phyloP scores from a whole-genome alignment of 2,797 vertebrate species.

The Cichlasoma orientale region DNA sequence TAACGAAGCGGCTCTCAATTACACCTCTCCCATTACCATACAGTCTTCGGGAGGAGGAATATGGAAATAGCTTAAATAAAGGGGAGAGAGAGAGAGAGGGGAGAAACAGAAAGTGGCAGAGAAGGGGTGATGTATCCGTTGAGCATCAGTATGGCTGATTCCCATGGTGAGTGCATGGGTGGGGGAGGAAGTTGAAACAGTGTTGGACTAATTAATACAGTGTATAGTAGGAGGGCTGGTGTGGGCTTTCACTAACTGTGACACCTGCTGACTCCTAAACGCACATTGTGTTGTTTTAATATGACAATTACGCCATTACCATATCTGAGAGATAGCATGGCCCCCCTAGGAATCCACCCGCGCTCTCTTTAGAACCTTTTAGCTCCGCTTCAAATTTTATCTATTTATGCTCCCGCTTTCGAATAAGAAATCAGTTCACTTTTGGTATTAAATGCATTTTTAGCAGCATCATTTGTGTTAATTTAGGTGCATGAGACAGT shows the following conservation, averaged over 20 bases:
- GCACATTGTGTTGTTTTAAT: conserved; percentile 83
- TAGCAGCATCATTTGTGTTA: conserved; percentile 47
- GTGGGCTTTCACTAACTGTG: conserved; percentile 79
- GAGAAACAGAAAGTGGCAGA: conserved; percentile 40
- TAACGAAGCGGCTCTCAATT: conserved; percentile 78
- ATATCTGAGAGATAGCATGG: conserved; percentile 80
- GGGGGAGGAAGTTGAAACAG: conserved; percentile 76
- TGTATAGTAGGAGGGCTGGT: conserved; percentile 75
- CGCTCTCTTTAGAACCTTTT: conserved; percentile 77
- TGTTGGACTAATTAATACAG: conserved; percentile 80
- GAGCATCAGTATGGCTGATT: conserved; percentile 69
- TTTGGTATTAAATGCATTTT: conserved; percentile 62
- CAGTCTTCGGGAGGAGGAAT: conserved; percentile 69
- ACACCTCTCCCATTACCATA: conserved; percentile 76
- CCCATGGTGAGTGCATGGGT: conserved; percentile 68
- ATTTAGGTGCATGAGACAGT: conserved; percentile 58
- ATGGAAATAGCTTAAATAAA: conserved; percentile 73
- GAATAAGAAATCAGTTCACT: conserved; percentile 74
- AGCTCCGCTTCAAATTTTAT: conserved; percentile 71
- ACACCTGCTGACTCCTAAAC: conserved; percentile 84
- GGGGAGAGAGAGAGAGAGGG: conserved; percentile 49
- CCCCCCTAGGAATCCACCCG: conserved; percentile 79
- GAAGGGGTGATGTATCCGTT: conserved; percentile 62
- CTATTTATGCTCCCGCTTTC: conserved; percentile 70
- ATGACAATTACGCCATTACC: conserved; percentile 83